Evolutionary conservation across 2,888 invertebrate genomes (phyloP), one percentile per base, ranked within the genome.

Genomic region (Neoascia interrupta): DNA sequence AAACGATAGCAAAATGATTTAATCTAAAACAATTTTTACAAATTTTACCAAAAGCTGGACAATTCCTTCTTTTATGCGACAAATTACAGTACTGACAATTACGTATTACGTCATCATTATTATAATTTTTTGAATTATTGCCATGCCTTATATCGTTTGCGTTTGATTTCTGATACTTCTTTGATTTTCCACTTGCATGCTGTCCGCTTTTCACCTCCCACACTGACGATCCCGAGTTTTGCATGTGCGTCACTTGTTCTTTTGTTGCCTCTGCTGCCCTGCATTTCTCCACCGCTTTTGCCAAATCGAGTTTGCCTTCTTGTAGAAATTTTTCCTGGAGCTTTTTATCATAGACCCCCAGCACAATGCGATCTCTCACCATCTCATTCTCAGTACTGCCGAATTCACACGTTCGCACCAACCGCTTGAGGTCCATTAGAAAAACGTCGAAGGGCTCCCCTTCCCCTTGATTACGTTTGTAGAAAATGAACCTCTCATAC

Each of bases 341-440:
- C n/a, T n/a, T n/a, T n/a, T n/a, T n/a, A n/a, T n/a, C n/a, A n/a
- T n/a, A n/a, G n/a, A n/a, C n/a, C n/a, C n/a, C n/a, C n/a, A n/a
- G n/a, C n/a, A n/a, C n/a, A n/a, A n/a, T n/a, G n/a, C n/a, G n/a
- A n/a, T n/a, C n/a, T n/a, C n/a, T n/a, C n/a, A n/a, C n/a, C n/a
- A n/a, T n/a, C n/a, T n/a, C n/a, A n/a, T n/a, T n/a, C n/a, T n/a
- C n/a, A n/a, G n/a, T n/a, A n/a, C n/a, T n/a, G n/a, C n/a, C n/a
- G n/a, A n/a, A n/a, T 41, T 19, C 34, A 34, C 41, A 41, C n/a
- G 47, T 47, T 47, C 47, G 18, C 49, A 49, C 49, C 31, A 49
- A 31, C 28, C 49, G 10, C 16, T 49, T 49, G n/a, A 49, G 10
- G 21, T 23, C 21, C 43, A 43, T 43, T 21, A 43, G n/a, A 23